A percentile compares a stretch with the other conserved stretches of the same genome.
phyloP scores from a whole-genome alignment of 1,140 invertebrate genomes.

The Cheumatopsyche charites region DNA sequence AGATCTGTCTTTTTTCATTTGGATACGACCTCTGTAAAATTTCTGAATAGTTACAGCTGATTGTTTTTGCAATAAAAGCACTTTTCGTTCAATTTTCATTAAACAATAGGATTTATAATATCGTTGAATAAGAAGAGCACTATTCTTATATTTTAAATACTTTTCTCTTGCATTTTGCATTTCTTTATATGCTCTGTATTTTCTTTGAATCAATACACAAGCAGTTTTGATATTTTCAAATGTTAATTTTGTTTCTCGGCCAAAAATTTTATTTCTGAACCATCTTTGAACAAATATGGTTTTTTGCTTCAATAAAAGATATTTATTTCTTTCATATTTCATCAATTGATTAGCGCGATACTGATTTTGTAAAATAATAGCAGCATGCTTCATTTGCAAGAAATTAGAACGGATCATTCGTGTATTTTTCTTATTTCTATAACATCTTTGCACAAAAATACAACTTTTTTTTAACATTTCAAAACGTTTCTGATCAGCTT shows the following conservation, averaged over 20 bases:
- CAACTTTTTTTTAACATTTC: background rate
- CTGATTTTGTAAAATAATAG: constrained; percentile 54
- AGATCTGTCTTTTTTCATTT: background rate
- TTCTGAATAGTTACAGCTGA: constrained; percentile 51
- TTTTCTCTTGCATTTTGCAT: background rate
- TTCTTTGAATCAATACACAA: background rate
- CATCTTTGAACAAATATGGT: constrained; percentile 44
- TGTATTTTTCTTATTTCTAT: constrained; percentile 40
- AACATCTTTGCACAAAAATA: constrained; percentile 46
- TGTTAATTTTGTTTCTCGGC: constrained; percentile 47
- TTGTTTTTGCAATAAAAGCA: constrained; percentile 46
- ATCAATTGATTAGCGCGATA: constrained; percentile 50
- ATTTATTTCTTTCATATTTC: constrained; percentile 45
- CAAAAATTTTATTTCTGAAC: constrained; percentile 41
- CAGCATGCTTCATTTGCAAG: constrained; percentile 50
- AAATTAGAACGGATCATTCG: constrained; percentile 51
- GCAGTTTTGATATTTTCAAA: background rate
- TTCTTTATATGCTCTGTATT: background rate
- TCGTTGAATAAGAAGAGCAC: constrained; percentile 49
- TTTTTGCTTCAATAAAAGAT: constrained; percentile 46
- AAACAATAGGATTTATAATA: constrained; percentile 47
- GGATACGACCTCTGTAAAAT: background rate
- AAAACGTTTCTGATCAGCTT: background rate
- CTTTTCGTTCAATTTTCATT: constrained; percentile 36
- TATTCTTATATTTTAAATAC: constrained; percentile 45